Base-by-base conservation (phyloP, 2,113 vertebrate genomes). In the Chaenocephalus aceratus region DNA sequence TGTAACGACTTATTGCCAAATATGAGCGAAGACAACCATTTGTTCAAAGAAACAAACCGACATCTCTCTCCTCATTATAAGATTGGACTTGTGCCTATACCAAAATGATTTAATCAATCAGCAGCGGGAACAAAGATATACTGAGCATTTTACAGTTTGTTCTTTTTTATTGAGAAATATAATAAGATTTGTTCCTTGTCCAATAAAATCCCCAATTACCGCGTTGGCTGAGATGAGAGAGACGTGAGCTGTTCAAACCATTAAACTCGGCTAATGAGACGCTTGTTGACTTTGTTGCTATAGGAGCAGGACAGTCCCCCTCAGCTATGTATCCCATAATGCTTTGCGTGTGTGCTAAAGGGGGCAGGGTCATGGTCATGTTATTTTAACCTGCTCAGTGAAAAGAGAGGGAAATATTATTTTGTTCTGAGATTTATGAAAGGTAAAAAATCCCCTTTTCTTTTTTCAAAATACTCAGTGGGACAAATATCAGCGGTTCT, bases 251-350 rank as follows among this genome's bases (percentile, higher is more conserved):
- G 83, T 60, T 87, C 60, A 89, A 83, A 75, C 74, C 76, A 64
- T 83, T 91, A 88, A 89, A 78, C 56, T 73, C 48, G 18, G 46
- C 81, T 88, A 90, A 89, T 80, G 80, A 92, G 80, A 91, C 85
- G 77, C 83, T 23, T 58, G 61, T 64, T 63, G 52, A 74, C 63
- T 54, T 54, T 7, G 52, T 44, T 65, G 74, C 77, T 58, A 54
- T 54, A 23, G 48, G 45, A 86, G 72, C 14, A 2, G 59, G 64
- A 41, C 36, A 7, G 36, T 41, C 36, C 5, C 36, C 36, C 5
- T 6, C 58, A 51, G 67, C 11, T 10, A 16, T 10, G 8, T 21
- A 44, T 77, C 62, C 72, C 76, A 75, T 6, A 45, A 26, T 75
- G 45, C 45, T 80, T 48, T 68, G 66, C 67, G 16, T 49, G 41